A percentile compares a stretch with the other conserved stretches of the same genome.
Evolutionary conservation across 1,140 invertebrate genomes (phyloP).

Genomic region (Nymphalis io): DNA sequence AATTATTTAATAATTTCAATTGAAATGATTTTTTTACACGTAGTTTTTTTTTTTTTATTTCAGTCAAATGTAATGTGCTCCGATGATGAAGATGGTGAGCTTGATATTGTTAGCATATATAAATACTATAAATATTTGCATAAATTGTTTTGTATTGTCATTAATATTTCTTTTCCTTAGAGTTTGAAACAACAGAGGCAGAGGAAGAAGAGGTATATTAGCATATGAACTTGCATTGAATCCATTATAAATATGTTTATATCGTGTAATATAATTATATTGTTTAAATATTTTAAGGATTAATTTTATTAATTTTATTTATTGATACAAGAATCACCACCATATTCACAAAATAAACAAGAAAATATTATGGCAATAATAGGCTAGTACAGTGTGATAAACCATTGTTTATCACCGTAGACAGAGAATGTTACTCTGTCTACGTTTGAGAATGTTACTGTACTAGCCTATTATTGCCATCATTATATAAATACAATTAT

Average conservation of each 20-base stretch:
- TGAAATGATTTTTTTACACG: not conserved
- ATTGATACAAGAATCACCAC: too few relatives aligned
- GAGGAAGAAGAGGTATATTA: slow-evolving; percentile 24
- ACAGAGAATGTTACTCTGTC: too few relatives aligned
- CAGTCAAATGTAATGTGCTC: not conserved
- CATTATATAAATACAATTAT: too few relatives aligned
- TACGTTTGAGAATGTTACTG: too few relatives aligned
- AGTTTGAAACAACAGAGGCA: slow-evolving; percentile 23
- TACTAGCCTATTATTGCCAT: too few relatives aligned
- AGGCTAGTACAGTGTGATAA: too few relatives aligned
- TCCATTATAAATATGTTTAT: not conserved
- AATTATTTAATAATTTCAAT: too few relatives aligned
- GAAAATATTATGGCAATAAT: too few relatives aligned
- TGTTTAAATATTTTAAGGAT: not conserved
- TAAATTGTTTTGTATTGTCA: not conserved
- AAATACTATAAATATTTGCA: not conserved
- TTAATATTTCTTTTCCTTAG: slow-evolving; percentile 24
- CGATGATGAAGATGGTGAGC: not conserved
- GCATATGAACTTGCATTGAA: not conserved
- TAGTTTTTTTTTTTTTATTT: not conserved
- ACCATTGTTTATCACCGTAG: too few relatives aligned
- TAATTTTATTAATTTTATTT: not conserved
- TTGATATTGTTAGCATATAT: not conserved
- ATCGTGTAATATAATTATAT: too few relatives aligned
- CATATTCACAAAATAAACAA: too few relatives aligned